Percentiles rank a stretch among this genome's conserved stretches.
phyloP scores from a whole-genome alignment of 2,797 vertebrate genomes.

The Melanotaenia trifasciata region DNA sequence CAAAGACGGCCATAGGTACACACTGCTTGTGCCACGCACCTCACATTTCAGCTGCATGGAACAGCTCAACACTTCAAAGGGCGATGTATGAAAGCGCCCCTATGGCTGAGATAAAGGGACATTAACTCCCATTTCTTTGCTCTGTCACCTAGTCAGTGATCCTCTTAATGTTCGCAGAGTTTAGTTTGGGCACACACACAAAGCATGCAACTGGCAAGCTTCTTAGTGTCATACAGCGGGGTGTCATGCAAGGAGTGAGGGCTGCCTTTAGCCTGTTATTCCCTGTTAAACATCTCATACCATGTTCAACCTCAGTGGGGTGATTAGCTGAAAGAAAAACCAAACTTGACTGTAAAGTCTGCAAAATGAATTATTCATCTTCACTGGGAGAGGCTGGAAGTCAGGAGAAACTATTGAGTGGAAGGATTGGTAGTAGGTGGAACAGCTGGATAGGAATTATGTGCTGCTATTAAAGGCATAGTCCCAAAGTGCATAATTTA shows the following conservation, averaged over 20 bases:
- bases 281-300: slow-evolving; percentile 64
- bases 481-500: slow-evolving; percentile 74
- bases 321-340: slow-evolving; percentile 64
- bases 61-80: slow-evolving; percentile 74
- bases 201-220: slow-evolving; percentile 75
- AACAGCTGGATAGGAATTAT: slow-evolving; percentile 75
- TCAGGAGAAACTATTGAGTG: slow-evolving; percentile 47
- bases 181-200: slow-evolving; percentile 79
- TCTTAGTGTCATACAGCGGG: slow-evolving; percentile 66
- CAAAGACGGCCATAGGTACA: slow-evolving; percentile 70
- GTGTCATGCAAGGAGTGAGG: slow-evolving; percentile 74
- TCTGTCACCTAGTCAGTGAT: slow-evolving; percentile 78
- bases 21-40: slow-evolving; percentile 51
- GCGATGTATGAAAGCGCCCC: slow-evolving; percentile 63
- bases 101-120: slow-evolving; percentile 78
- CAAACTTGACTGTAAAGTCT: slow-evolving; percentile 52
- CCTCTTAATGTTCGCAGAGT: slow-evolving; percentile 80
- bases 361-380: slow-evolving; percentile 70
- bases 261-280: slow-evolving; percentile 72
- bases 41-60: slow-evolving; percentile 62
- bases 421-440: slow-evolving; percentile 58
- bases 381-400: slow-evolving; percentile 56
- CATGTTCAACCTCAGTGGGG: slow-evolving; percentile 54
- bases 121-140: slow-evolving; percentile 77
- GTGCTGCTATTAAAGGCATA: slow-evolving; percentile 61